These are phyloP conservation scores for Oscheius sp. DNA, from an alignment of 2,888 invertebrate species.

Conservation along the genomic window DNA sequence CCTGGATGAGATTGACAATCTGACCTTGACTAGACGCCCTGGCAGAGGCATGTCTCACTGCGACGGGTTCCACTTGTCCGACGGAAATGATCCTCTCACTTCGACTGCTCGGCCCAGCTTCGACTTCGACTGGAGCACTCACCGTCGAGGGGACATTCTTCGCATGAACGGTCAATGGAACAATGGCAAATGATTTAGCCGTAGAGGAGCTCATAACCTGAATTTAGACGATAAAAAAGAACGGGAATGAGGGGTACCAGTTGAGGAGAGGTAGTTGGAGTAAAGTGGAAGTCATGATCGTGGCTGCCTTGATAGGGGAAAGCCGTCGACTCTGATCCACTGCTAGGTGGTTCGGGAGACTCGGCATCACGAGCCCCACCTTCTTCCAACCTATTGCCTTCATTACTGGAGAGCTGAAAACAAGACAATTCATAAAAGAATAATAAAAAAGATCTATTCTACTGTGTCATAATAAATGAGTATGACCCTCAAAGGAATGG, in stretches of 20 bases:
- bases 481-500: too few species aligned
- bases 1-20: slow-evolving; percentile 57
- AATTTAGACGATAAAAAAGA: too few species aligned
- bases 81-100: slow-evolving; percentile 21
- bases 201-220: slow-evolving; percentile 62
- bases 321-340: slow-evolving; percentile 35
- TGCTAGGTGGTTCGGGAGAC: slow-evolving; percentile 35
- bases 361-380: slow-evolving; percentile 30
- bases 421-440: too few species aligned
- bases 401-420: slow-evolving; percentile 21
- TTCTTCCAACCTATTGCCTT: slow-evolving; percentile 18
- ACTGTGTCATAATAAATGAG: too few species aligned
- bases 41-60: slow-evolving; percentile 18
- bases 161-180: slow-evolving; percentile 65
- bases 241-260: slow-evolving; percentile 12
- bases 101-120: slow-evolving; percentile 22
- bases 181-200: slow-evolving; percentile 61
- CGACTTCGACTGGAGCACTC: slow-evolving; percentile 12
- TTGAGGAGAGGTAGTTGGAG: slow-evolving; percentile 33
- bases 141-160: slow-evolving; percentile 20
- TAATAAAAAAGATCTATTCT: too few species aligned
- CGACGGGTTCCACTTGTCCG: neutral
- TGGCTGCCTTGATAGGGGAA: slow-evolving; percentile 52
- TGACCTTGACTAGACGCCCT: slow-evolving; percentile 42
- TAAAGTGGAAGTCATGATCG: slow-evolving; percentile 32